These are phyloP conservation scores for Paradisaea rubra DNA, from an alignment of 2,113 vertebrate species.

Conservation along the genomic window DNA sequence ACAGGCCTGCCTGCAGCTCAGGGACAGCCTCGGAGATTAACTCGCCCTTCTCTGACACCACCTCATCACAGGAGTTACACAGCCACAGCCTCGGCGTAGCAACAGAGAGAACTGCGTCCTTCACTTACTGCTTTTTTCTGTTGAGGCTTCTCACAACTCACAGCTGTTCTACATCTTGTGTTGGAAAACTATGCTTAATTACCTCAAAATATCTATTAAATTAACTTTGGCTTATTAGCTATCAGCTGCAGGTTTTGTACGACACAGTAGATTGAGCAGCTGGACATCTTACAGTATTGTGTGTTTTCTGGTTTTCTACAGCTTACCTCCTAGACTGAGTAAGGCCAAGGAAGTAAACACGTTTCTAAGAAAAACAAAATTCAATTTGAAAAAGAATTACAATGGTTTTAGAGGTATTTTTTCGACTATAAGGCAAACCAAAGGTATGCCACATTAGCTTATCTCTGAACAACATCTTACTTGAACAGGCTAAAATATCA, in stretches of 20 bases:
- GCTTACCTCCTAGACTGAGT: constrained; percentile 8
- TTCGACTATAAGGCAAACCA: neutral
- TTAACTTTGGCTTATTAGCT: neutral
- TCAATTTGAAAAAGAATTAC: neutral
- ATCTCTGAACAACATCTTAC: neutral
- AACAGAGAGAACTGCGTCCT: neutral
- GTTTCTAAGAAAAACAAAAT: constrained; percentile 8
- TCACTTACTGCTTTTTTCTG: neutral
- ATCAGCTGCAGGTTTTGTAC: constrained; percentile 36
- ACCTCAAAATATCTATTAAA: constrained; percentile 45
- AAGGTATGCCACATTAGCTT: neutral
- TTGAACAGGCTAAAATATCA: constrained; percentile 29
- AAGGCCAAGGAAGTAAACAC: neutral
- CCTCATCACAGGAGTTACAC: neutral
- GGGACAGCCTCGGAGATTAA: neutral
- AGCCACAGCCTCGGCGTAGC: accelerated
- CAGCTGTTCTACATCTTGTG: neutral
- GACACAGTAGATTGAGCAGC: constrained; percentile 12
- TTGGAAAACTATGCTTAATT: constrained; percentile 44
- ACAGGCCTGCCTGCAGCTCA: neutral
- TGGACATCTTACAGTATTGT: neutral
- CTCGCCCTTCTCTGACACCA: neutral
- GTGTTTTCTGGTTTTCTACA: constrained; percentile 9
- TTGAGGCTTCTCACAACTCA: neutral
- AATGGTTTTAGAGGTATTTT: neutral